Evolutionary conservation across 2,113 vertebrate species (phyloP).

Genomic region (Pan troglodytes): DNA sequence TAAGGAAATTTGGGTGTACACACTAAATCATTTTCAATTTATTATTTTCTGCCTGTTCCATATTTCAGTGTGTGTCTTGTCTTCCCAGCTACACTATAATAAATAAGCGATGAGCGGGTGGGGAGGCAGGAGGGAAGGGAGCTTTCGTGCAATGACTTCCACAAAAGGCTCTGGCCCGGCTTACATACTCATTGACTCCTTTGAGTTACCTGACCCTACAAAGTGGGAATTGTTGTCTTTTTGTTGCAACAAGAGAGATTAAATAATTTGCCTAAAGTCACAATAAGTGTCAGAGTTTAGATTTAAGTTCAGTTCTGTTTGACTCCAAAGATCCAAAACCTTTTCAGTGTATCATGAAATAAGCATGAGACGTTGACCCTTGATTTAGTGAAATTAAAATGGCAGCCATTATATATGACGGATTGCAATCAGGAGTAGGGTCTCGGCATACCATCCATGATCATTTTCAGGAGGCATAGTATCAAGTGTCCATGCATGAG

Average conservation of each 20-base stretch:
- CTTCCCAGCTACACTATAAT: not conserved
- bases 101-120: not conserved
- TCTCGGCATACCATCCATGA: no score
- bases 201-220: not conserved
- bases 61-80: not conserved
- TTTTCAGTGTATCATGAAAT: not conserved
- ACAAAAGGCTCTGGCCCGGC: not conserved
- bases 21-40: not conserved
- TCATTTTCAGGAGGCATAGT: not conserved
- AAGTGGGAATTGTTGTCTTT: no score
- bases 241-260: not conserved
- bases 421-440: not conserved
- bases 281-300: not conserved
- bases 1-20: not conserved
- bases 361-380: not conserved
- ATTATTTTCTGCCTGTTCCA: not conserved
- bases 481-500: not conserved
- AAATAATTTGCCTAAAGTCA: not conserved
- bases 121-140: not conserved
- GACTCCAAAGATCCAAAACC: not conserved
- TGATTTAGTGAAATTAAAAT: not conserved
- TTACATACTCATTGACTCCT: not conserved
- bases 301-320: not conserved
- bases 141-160: not conserved
- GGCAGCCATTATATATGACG: not conserved